Evolutionary conservation across 2,888 invertebrate species (phyloP), one percentile per base, ranked within the genome.

Genomic region (Dorcus parallelipipedus): DNA sequence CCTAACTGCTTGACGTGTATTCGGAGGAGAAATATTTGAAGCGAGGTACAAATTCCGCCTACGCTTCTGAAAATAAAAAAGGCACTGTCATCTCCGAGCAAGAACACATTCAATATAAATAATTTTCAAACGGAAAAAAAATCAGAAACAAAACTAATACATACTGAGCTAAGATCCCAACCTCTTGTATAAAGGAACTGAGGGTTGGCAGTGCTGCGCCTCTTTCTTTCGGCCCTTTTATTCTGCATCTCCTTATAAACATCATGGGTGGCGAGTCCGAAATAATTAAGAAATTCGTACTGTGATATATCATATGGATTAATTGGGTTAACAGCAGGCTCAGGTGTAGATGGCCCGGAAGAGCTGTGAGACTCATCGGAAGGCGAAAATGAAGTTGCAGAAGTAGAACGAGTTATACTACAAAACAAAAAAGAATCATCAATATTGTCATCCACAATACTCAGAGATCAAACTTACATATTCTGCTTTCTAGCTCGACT

Each of bases 161-260:
- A 61, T 55, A 67, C 65, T 50, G 64, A 63, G 33, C 58, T 54
- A 61, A 65, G 59, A 65, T 76, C 76, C 75, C 75, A 78, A 64
- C 75, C 76, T 68, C 71, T 75, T 55, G 73, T 80, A 71, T 83
- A 83, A 17, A 83, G 74, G 67, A 82, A 83, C 62, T 83, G 82
- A 1, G 82, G 81, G 71, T 82, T 82, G 1, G 82, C 82, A 6
- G 82, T 83, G 59, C 83, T 82, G 41, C 83, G 73, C 38, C 82
- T 73, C 65, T 82, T 83, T 40, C 83, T 73, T 67, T 83, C 83
- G 8, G 79, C 79, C 52, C 81, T 73, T 61, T 78, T 79, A 60
- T 81, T 82, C 65, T 82, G 82, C 69, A 83, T 75, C 67, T 83
- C 82, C 41, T 76, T 75, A 61, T 74, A 79, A 10, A 76, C 75